Conservation (phyloP, 2,888 invertebrate species). For the Hirtodrosophila cameraria region DNA sequence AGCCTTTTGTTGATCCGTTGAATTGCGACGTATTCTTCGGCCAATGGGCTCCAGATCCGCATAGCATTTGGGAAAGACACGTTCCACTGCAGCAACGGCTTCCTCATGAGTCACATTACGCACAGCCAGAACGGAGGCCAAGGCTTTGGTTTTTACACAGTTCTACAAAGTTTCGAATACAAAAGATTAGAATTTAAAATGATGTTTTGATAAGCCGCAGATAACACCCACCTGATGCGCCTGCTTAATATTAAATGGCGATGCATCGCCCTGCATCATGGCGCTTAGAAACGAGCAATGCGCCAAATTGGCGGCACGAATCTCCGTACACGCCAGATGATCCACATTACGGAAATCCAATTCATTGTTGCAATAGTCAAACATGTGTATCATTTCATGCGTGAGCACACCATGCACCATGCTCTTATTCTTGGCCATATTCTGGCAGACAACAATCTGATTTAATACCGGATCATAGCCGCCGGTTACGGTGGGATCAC, state of each 20-base stretch:
- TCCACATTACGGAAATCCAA: conserved; percentile 95
- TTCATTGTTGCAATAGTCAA: conserved; percentile 95
- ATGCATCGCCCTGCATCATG: conserved; percentile 89
- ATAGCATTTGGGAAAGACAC: conserved; percentile 96
- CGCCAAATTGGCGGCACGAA: conserved; percentile 96
- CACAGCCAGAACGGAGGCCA: conserved; percentile 92
- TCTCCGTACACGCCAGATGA: conserved; percentile 97
- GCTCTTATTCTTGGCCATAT: conserved; percentile 88
- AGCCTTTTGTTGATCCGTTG: conserved; percentile 90
- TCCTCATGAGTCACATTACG: conserved; percentile 89
- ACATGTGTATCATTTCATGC: conserved; percentile 98
- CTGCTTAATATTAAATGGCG: conserved; percentile 88
- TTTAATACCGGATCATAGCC: conserved; percentile 87
- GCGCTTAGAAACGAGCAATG: conserved; percentile 96
- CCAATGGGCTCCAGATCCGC: conserved; percentile 96
- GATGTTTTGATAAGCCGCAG: neutral
- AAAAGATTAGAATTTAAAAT: neutral
- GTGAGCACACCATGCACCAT: conserved; percentile 92
- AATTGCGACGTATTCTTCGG: conserved; percentile 89
- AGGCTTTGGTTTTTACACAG: conserved; percentile 95
- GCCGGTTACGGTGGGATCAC: conserved; percentile 92
- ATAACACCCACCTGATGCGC: conserved; percentile 88
- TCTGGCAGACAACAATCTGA: conserved; percentile 94
- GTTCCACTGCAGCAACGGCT: conserved; percentile 91
- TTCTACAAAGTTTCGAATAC: conserved; percentile 85